Base-by-base conservation (phyloP, 2,888 invertebrate genomes). In the Xestia ashworthii region DNA sequence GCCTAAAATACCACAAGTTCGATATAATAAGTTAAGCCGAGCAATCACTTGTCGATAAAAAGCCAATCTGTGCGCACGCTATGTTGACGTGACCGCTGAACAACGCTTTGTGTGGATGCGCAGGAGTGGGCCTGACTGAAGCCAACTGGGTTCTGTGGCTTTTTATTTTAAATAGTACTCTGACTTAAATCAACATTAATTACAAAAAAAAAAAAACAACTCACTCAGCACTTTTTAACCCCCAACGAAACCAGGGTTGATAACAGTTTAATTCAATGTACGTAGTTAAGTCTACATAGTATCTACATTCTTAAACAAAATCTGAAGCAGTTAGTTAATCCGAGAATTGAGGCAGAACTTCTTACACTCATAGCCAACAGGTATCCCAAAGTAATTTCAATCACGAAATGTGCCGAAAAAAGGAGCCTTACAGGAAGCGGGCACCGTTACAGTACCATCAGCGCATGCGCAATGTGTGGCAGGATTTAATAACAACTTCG, bases 31-130 rank as follows among this genome's bases (percentile, higher is more conserved):
- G 38, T 64, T 44, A 46, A 70, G 32, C 22, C n/a, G 55, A 78
- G 22, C 64, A 58, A 71, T 64, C 62, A 73, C 48, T 76, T 32
- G 38, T 50, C 66, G n/a, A 64, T 72, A 71, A 81, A 80, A 82
- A 84, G 41, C n/a, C 70, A 76, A 84, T 84, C 66, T 48, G 69
- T 55, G 84, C 68, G 71, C 64, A 38, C 48, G 69, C 65, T 70
- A 55, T 65, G 65, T 65, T 66, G 38, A 70, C 44, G 81, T 68
- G 58, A 76, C 81, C 84, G 41, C 85, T 60, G 60, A 53, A 60
- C 62, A 44, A 38, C 41, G 8, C 53, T 60, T 68, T 55, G 60
- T 65, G 32, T 11, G 4, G 48, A 60, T 55, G 69, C 44, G 38
- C 71, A 62, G 14, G 41, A 65, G 72, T n/a, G 41, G 2, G 2